Base-by-base conservation (phyloP, 2,888 invertebrate species). In the Cosmia trapezina region DNA sequence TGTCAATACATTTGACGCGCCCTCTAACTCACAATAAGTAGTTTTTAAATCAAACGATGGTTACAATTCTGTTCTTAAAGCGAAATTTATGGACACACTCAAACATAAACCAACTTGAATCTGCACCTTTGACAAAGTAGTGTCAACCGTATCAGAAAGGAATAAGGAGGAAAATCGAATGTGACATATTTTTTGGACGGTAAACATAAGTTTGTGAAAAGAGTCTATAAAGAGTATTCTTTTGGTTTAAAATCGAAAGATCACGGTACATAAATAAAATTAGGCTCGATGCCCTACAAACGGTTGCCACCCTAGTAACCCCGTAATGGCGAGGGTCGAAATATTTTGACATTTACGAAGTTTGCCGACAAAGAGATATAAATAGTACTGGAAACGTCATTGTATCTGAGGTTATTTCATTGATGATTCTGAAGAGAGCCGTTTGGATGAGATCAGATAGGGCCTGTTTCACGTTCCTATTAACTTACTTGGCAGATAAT, bases 211-310 rank as follows among this genome's bases (percentile, higher is more conserved):
- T 72, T 69, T 53, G 64, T 43, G 0, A 56, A 56, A 66, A 74
- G 72, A 84, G 78, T 76, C 84, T 82, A 79, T 86, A 85, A 84
- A 86, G 81, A 84, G 81, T 84, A 82, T 89, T 88, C 76, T 89
- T 90, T 89, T 88, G 86, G 88, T 90, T 90, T 85, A 87, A 92
- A 90, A 88, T 83, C 80, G 89, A 86, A 88, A 88, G 88, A 92
- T 93, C 93, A 95, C 93, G 95, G 91, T 87, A 89, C 95, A 95
- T 96, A 96, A 96, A 96, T 96, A 93, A 94, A 95, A 95, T 95
- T 95, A 92, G 88, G 86, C 81, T 87, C 90, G 90, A 89, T 93
- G 92, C 87, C 87, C 90, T 90, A 93, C 91, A 92, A 92, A 91
- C 82, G 84, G 83, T 86, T 87, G 90, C 90, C 88, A 94, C 93